Evolutionary conservation across 2,888 invertebrate species (phyloP).

Genomic region (Alloplasta piceator): DNA sequence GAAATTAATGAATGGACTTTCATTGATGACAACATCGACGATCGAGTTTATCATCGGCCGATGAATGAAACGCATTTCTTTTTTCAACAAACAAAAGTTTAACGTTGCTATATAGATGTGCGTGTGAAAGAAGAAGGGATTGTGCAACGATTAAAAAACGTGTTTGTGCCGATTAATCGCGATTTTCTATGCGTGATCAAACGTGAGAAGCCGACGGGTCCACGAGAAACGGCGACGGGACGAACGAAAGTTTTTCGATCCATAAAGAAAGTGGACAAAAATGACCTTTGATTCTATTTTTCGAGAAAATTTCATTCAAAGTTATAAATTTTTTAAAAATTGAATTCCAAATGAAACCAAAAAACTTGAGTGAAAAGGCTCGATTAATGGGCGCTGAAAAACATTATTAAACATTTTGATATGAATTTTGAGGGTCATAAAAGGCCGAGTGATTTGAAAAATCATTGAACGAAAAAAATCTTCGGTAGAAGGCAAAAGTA

Average conservation of each 20-base stretch:
- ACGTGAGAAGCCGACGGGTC: slow-evolving; percentile 26
- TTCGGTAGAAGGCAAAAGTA: background rate
- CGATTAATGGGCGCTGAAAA: no score
- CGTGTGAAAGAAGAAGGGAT: background rate
- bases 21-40: background rate
- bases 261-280: no score
- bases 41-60: slow-evolving; percentile 15
- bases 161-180: slow-evolving; percentile 9
- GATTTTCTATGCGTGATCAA: background rate
- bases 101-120: slow-evolving; percentile 34
- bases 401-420: no score
- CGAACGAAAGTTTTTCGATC: background rate
- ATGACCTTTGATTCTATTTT: no score
- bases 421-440: no score
- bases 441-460: no score
- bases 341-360: no score
- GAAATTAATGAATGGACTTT: slow-evolving; percentile 37
- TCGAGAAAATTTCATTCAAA: no score
- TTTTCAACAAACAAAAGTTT: slow-evolving; percentile 46
- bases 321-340: no score
- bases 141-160: slow-evolving; percentile 40
- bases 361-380: no score
- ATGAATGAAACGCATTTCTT: slow-evolving; percentile 51
- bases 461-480: background rate
- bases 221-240: slow-evolving; percentile 1